These are phyloP conservation scores for Brachylomia viminalis DNA, from an alignment of 2,888 invertebrate genomes.

Conservation along the genomic window DNA sequence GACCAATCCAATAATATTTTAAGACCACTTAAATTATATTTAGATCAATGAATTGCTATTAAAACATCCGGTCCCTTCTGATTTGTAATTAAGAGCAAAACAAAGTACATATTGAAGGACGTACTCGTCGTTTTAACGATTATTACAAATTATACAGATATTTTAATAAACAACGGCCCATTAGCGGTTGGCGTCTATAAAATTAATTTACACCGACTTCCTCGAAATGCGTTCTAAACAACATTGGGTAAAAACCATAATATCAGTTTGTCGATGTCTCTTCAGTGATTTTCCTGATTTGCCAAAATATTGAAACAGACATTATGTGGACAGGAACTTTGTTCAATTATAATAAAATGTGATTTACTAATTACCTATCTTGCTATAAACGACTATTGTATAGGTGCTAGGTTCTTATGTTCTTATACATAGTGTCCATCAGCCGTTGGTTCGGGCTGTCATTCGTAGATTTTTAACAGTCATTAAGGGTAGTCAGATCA, in stretches of 20 bases:
- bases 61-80: conserved; percentile 16
- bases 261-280: background rate
- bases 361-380: background rate
- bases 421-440: background rate
- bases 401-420: background rate
- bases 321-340: conserved; percentile 11
- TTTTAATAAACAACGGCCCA: conserved; percentile 1
- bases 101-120: background rate
- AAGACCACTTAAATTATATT: conserved; percentile 10
- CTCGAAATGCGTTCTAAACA: conserved; percentile 13
- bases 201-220: conserved; percentile 7
- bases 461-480: background rate
- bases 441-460: background rate
- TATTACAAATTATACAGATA: background rate
- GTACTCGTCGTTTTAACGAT: conserved; percentile 5
- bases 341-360: background rate
- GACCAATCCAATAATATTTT: background rate
- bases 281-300: conserved; percentile 39
- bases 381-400: background rate
- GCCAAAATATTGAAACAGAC: background rate
- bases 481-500: background rate
- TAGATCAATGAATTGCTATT: background rate
- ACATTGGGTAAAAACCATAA: conserved; percentile 31
- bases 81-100: conserved; percentile 25
- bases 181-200: background rate